A percentile compares a stretch with the other conserved stretches of the same genome.
Conservation (phyloP, 2,797 vertebrate genomes). For the Pseudochaenichthys georgianus region DNA sequence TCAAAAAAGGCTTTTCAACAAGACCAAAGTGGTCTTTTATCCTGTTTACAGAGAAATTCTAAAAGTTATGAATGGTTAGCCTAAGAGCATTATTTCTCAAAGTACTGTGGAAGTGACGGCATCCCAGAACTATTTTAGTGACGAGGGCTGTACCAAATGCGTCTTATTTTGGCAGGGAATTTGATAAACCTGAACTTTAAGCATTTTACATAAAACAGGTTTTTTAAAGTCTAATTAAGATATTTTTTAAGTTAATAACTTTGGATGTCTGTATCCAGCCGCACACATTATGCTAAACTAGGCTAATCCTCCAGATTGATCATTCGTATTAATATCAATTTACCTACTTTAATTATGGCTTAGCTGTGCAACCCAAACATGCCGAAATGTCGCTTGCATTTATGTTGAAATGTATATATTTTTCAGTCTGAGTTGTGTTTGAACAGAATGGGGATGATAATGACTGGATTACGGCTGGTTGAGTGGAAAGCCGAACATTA, state of each 20-base stretch:
- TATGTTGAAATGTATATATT: conserved; percentile 26
- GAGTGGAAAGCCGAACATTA: not conserved
- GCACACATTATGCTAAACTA: conserved; percentile 5
- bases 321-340: conserved; percentile 9
- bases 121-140: too few species aligned
- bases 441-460: conserved; percentile 5
- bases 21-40: not conserved
- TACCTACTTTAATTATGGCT: not conserved
- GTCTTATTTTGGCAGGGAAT: not conserved
- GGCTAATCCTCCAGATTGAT: not conserved
- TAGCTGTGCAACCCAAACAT: conserved; percentile 1
- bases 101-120: too few species aligned
- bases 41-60: not conserved
- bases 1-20: not conserved
- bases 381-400: conserved; percentile 1
- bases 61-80: too few species aligned
- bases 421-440: conserved; percentile 5
- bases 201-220: not conserved
- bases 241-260: not conserved
- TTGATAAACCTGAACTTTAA: not conserved
- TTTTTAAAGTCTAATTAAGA: not conserved
- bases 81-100: too few species aligned
- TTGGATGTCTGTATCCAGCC: not conserved
- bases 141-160: too few species aligned
- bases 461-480: conserved; percentile 4